Evolutionary conservation across 2,888 invertebrate genomes (phyloP).

Genomic region (Lasioglossum lativentre): DNA sequence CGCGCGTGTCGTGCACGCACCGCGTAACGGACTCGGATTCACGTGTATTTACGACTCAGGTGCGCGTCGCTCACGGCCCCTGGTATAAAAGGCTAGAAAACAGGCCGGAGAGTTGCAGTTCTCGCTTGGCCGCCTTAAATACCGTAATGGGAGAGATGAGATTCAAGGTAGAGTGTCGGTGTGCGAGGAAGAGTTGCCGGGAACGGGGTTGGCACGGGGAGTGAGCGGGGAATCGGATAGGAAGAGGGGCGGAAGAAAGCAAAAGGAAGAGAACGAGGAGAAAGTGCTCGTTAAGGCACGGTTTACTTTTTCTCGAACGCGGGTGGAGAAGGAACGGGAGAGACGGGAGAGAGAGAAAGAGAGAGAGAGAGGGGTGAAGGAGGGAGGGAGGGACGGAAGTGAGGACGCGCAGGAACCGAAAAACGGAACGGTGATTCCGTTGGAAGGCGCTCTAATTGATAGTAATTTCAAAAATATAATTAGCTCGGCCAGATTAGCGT

Average conservation of each 20-base stretch:
- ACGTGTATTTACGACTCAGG: slow-evolving; percentile 54
- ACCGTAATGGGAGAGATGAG: slow-evolving; percentile 77
- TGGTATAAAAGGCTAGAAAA: slow-evolving; percentile 81
- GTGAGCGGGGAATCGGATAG: slow-evolving; percentile 1
- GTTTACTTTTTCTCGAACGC: slow-evolving; percentile 7
- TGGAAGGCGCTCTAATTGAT: slow-evolving; percentile 36
- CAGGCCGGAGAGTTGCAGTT: slow-evolving; percentile 81
- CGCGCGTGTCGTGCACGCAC: slow-evolving; percentile 23
- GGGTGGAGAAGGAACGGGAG: not conserved
- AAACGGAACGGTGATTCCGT: not conserved
- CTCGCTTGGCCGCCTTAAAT: slow-evolving; percentile 77
- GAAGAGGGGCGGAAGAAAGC: not conserved
- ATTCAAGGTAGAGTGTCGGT: slow-evolving; percentile 77
- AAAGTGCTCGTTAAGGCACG: slow-evolving; percentile 20
- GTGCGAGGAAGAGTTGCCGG: not conserved
- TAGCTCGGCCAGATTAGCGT: slow-evolving; percentile 14
- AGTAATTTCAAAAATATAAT: slow-evolving; percentile 56
- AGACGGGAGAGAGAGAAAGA: not conserved
- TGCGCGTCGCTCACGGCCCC: slow-evolving; percentile 64
- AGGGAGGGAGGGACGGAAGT: not conserved
- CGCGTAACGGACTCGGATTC: slow-evolving; percentile 44
- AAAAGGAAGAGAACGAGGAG: not conserved
- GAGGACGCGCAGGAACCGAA: not conserved
- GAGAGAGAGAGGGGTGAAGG: too few species aligned
- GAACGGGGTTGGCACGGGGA: slow-evolving; percentile 34